phyloP scores from a whole-genome alignment of 2,888 invertebrate species.

The Megaustenia siamemsis region DNA sequence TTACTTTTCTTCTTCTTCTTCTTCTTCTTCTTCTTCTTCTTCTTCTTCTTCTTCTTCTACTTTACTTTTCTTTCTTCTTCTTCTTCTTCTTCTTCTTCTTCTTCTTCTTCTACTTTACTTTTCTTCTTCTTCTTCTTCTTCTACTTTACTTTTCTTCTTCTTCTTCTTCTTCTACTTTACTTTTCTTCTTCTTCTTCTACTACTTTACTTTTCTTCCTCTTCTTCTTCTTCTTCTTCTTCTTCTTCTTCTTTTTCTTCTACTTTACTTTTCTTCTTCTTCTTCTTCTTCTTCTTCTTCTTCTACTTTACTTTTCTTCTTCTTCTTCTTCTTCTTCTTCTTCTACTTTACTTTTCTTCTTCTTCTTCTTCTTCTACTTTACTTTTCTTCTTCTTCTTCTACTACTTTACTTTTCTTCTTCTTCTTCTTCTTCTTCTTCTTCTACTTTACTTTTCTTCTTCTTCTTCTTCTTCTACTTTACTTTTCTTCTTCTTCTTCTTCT shows the following conservation, averaged over 20 bases:
- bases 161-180: neutral
- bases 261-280: neutral
- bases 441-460: neutral
- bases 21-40: neutral
- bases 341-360: neutral
- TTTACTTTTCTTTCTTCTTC: neutral
- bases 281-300: constrained; percentile 3
- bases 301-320: constrained; percentile 23
- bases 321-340: no score
- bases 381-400: no score
- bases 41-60: constrained; percentile 14
- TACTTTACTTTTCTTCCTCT: neutral
- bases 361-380: no score
- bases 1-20: no score
- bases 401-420: no score
- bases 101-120: constrained; percentile 6
- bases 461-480: neutral
- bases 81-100: constrained; percentile 11
- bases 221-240: constrained; percentile 15
- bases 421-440: neutral
- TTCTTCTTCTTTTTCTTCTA: no score
- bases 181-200: constrained; percentile 6
- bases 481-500: constrained; percentile 18
- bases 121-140: constrained; percentile 16
- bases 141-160: constrained; percentile 26